Evolutionary conservation across 2,888 invertebrate genomes (phyloP), one percentile per base, ranked within the genome.

Genomic region (Cryptosula pallasiana): DNA sequence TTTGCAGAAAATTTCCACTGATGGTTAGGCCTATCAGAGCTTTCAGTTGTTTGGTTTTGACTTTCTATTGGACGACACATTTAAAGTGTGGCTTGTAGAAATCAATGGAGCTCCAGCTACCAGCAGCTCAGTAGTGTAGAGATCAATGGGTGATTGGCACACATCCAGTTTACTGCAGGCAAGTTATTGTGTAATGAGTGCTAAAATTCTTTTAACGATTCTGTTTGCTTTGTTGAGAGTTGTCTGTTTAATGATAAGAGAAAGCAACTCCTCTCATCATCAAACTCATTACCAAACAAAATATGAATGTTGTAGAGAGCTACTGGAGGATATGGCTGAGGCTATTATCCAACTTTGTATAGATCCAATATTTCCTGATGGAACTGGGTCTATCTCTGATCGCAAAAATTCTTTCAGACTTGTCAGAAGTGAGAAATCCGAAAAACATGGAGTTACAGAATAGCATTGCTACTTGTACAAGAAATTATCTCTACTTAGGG

Each of bases 31-130:
- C 5, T 78, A 79, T 73, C 73, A 74, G 69, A 78, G 79, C 71
- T 80, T 79, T 73, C 80, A 80, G 75, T 70, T 80, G 74, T 79
- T 80, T 76, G 80, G 80, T 0, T 79, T 80, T 76, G 80, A 80
- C 71, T 79, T 80, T 73, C 71, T 80, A 71, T 72, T 80, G 29
- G 80, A 80, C 73, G 75, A 77, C 32, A 71, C 76, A 35, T 74
- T 78, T 71, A 77, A 78, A 57, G 78, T 79, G 0, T 78, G 78
- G 78, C 73, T 80, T 32, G 73, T 80, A 58, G 80, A 80, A 72
- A 73, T 80, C 36, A 80, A 80, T 72, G 80, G 80, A 25, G 78
- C 79, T 25, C 80, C 80, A 55, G 80, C 80, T 9, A 78, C 79
- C 77, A 79, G 79, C 45, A 73, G 78, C 79, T 79, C 5, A 23